Conservation (phyloP, 2,797 vertebrate species). For the Cynopterus sphinx region DNA sequence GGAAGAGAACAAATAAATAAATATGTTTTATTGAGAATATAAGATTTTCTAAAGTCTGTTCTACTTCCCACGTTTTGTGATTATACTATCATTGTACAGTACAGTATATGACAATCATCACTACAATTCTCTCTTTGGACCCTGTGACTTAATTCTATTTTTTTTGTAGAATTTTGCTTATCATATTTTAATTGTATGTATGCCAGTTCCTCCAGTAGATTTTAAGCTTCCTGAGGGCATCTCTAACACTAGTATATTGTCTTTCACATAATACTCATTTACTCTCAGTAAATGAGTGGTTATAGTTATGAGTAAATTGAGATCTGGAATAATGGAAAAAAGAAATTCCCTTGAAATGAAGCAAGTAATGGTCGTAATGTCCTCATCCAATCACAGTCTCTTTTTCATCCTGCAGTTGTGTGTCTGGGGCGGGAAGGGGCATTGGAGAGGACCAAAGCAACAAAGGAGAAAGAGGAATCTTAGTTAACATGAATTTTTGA, state of each 20-base stretch:
- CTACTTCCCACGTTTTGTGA: neutral
- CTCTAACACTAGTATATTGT: neutral
- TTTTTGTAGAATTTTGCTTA: neutral
- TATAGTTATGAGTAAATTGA: neutral
- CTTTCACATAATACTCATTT: neutral
- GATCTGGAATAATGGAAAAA: neutral
- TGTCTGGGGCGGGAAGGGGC: neutral
- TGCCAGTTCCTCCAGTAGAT: neutral
- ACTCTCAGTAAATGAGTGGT: neutral
- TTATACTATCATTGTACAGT: neutral
- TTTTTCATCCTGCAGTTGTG: neutral
- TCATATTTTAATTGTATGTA: neutral
- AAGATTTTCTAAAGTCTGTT: neutral
- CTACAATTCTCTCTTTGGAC: neutral
- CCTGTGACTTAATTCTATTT: neutral
- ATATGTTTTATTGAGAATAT: constrained; percentile 12
- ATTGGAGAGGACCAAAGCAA: neutral
- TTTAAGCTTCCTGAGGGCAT: neutral
- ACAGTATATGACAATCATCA: neutral
- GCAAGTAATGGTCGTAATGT: neutral
- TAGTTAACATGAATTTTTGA: neutral
- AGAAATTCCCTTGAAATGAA: neutral
- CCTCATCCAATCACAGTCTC: neutral
- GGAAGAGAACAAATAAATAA: neutral
- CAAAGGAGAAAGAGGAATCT: neutral